Evolutionary conservation across 64 coral and sea anemone genomes (phyloP).

Genomic region (Cladopsammia gracilis): DNA sequence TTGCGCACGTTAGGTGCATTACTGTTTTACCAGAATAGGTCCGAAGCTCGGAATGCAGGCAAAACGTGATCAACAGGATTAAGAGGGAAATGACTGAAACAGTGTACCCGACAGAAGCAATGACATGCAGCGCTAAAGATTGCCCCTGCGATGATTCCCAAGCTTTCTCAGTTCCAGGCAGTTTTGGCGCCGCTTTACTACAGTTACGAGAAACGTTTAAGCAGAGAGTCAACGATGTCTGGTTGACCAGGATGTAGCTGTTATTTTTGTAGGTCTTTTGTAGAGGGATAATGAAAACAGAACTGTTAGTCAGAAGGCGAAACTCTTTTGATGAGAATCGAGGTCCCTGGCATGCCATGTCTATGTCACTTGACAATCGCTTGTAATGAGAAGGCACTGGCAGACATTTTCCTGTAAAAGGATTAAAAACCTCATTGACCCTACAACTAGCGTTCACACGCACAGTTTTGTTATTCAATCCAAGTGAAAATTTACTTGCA

Average conservation of each 20-base stretch:
- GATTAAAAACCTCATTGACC: neutral
- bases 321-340: neutral
- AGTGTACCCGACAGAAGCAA: neutral
- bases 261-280: neutral
- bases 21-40: conserved; percentile 1
- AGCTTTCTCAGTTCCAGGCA: neutral
- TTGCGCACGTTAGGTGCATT: conserved; percentile 5
- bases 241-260: neutral
- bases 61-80: neutral
- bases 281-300: neutral
- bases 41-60: neutral
- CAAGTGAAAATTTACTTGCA: neutral
- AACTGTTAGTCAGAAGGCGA: neutral
- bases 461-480: neutral
- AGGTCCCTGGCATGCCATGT: neutral
- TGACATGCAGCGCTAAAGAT: neutral
- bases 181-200: neutral
- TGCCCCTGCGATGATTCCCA: neutral
- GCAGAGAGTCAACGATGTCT: neutral
- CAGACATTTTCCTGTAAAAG: neutral
- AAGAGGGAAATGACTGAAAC: neutral
- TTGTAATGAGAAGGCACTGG: neutral
- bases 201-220: neutral
- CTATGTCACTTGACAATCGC: neutral
- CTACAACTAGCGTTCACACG: neutral